Evolutionary conservation across 2,113 vertebrate species (phyloP), one percentile per base, ranked within the genome.

Genomic region (Pimephales promelas): DNA sequence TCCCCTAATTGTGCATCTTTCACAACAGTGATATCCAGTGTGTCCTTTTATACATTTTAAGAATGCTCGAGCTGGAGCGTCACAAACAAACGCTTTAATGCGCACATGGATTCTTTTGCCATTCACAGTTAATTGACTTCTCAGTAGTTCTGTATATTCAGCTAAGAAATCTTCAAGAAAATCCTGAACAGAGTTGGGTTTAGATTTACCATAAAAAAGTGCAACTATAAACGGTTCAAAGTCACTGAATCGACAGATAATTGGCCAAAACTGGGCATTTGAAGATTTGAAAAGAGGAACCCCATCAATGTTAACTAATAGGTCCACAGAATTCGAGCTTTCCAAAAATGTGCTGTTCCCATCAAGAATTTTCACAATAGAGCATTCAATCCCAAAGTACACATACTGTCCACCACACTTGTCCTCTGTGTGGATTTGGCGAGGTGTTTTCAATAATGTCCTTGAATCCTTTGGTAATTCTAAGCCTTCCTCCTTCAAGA

Each of bases 401-500:
- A 20, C n/a, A 57, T 57, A 57, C 22, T 57, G 54, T 57, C 54
- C 54, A 57, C 54, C 22, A 59, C 57, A 59, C 10, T 5, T 24
- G 57, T 24, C 57, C 13, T 26, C 57, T 59, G 3, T 13, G 4
- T 26, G n/a, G 57, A 59, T 59, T 59, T 59, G n/a, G 13, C n/a
- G n/a, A 59, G n/a, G n/a, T 24, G 57, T 24, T 59, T 13, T 59
- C n/a, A 11, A 59, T 59, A 59, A 24, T 5, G 56, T 59, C 57
- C 57, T 59, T 24, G 57, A 59, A 59, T 59, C n/a, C 3, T 59
- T 59, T 1, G 56, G n/a, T 59, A 59, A 10, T 24, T 59, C 56
- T 59, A 59, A 59, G 24, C 56, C 56, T 59, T 59, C n/a, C 4
- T 79, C 59, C 59, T 47, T 79, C 77, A 64, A 79, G 49, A 79